A percentile compares a stretch with the other conserved stretches of the same genome.
Evolutionary conservation across 2,888 invertebrate species (phyloP).

Genomic region (Metellina segmentata): DNA sequence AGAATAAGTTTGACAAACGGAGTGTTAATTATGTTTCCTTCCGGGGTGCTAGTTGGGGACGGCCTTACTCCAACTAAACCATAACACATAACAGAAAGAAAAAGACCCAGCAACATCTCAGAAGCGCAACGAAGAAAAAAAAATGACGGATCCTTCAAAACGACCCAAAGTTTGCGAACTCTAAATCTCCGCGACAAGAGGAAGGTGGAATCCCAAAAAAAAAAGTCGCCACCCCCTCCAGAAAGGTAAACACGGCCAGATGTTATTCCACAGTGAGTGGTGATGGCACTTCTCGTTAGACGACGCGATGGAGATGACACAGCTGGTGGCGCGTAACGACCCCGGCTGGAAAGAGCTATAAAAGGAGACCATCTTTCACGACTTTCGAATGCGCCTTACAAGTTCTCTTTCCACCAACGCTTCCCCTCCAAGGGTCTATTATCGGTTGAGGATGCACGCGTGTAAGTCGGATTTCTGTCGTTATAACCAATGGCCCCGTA

Average conservation of each 20-base stretch:
- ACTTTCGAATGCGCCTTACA: too few relatives aligned
- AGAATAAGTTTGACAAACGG: too few relatives aligned
- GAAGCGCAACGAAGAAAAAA: too few relatives aligned
- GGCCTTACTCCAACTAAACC: too few relatives aligned
- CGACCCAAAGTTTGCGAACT: constrained; percentile 17
- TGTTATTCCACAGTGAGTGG: constrained; percentile 29
- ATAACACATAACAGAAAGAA: not conserved
- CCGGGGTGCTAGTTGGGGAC: too few relatives aligned
- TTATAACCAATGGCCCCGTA: too few relatives aligned
- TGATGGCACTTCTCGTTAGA: constrained; percentile 11
- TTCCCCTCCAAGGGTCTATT: too few relatives aligned
- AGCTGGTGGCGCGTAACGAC: constrained; percentile 20
- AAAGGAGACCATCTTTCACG: not conserved
- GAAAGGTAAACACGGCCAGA: constrained; percentile 27
- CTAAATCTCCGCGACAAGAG: constrained; percentile 17
- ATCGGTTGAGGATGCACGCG: too few relatives aligned
- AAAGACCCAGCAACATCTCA: too few relatives aligned
- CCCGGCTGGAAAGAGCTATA: constrained; percentile 14
- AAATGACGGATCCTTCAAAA: not conserved
- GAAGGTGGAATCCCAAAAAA: not conserved
- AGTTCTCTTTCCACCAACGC: too few relatives aligned
- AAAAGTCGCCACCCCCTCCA: not conserved
- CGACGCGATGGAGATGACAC: constrained; percentile 14
- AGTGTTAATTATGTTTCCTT: too few relatives aligned
- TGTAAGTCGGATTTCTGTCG: too few relatives aligned